Base-by-base conservation (phyloP, 2,113 vertebrate species). In the Sitta europaea region DNA sequence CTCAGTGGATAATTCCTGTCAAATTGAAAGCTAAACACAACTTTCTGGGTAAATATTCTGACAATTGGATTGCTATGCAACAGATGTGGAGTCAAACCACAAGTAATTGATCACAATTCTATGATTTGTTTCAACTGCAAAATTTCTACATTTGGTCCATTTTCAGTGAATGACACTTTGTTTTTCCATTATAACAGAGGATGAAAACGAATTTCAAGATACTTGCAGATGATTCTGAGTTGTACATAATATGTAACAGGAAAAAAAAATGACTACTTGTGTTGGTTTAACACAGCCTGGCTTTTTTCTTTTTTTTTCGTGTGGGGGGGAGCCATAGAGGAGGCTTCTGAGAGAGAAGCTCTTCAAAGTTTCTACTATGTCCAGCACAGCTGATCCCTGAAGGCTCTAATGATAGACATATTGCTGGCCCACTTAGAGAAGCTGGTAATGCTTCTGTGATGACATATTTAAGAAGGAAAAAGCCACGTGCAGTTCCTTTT, bases 401-500 rank as follows among this genome's bases (percentile, higher is more conserved):
- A 38, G 21, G 10, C 17, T 50, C 28, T 25, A 12, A 16, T 33
- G 35, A 33, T 6, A 12, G 45, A 21, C 22, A 6, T 40, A 17
- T 40, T 16, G 22, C 45, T 50, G 29, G 28, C 29, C 28, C 29
- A 27, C 2, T 50, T 21, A 33, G 10, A 33, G 29, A 50, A 40
- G 13, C 6, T 40, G 45, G 17, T 20, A 76, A 50, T 1, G 1
- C 29, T 7, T 61, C 22, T 27, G 6, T 33, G 35, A 25, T 25
- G 22, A 40, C 10, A 40, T 12, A 40, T 50, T 33, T 61, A 40
- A 12, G 35, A 50, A 38, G 21, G 8, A 61, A 40, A 27, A 23
- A 48, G 4, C 3, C 3, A 47, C 1, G 0, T 0, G 0, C 21
- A 25, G 35, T 33, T 61, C 3, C 38, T 42, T 14, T 33, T n/a